Evolutionary conservation across 2,797 vertebrate species (phyloP).

Genomic region (Limosa lapponica): DNA sequence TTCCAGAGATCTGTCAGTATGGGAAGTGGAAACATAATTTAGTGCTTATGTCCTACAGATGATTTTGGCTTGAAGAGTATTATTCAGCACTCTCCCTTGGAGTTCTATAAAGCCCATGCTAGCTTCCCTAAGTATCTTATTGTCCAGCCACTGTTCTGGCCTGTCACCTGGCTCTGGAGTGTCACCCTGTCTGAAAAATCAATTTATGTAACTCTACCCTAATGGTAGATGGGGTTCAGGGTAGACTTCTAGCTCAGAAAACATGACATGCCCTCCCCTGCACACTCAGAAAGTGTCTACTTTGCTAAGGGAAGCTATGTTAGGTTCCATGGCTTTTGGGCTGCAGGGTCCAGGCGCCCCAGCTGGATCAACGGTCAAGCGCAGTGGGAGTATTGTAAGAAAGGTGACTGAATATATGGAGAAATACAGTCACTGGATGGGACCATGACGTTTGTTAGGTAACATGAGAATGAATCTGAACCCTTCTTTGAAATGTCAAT

Average conservation of each 20-base stretch:
- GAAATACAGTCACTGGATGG: background rate
- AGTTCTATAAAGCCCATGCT: conserved; percentile 58
- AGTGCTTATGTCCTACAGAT: conserved; percentile 51
- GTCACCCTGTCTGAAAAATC: conserved; percentile 64
- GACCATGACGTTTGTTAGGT: rapidly evolving
- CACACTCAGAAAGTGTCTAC: background rate
- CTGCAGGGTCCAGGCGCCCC: background rate
- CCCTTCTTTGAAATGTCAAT: background rate
- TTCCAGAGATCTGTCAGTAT: conserved; percentile 67
- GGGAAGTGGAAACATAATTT: conserved; percentile 65
- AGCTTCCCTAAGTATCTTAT: conserved; percentile 58
- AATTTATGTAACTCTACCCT: background rate
- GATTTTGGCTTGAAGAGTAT: conserved; percentile 45
- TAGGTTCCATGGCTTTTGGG: background rate
- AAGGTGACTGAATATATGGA: background rate
- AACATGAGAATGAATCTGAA: background rate
- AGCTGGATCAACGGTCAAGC: background rate
- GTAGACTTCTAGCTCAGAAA: background rate
- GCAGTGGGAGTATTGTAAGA: background rate
- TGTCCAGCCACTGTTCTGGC: conserved; percentile 74
- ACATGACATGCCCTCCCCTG: background rate
- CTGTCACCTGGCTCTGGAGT: conserved; percentile 57
- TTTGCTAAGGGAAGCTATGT: background rate
- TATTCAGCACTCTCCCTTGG: conserved; percentile 52
- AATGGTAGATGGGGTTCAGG: background rate